Base-by-base conservation (phyloP, 2,888 invertebrate species). In the Dioctria rufipes region DNA sequence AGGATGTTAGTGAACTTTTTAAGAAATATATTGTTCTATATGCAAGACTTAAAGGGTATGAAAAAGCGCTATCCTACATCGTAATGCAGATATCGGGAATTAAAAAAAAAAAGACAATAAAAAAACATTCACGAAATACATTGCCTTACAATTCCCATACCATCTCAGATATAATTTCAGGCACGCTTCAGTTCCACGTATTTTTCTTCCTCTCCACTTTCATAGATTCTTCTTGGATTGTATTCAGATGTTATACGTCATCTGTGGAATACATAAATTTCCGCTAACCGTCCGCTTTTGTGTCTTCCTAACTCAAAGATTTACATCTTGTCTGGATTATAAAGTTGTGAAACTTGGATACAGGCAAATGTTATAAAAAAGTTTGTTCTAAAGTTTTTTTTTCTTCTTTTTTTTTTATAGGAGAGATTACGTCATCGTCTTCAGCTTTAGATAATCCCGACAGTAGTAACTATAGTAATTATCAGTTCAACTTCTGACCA, bases 361-460 rank as follows among this genome's bases (percentile, higher is more conserved):
- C 73, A 54, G 54, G 25, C 25, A n/a, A 73, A 54, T 37, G 73
- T 9, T 73, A 42, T 60, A 73, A 73, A 73, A 73, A 73, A 58
- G 42, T 71, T 71, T 73, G n/a, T 11, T 42, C 60, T n/a, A 58
- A 54, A 73, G 58, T 39, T 73, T 73, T 13, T n/a, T 4, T 8
- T 5, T 46, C 25, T 25, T 25, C 1, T 25, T 25, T 25, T 25
- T 25, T 25, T 25, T 25, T 25, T 25, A 25, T 46, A 54, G 6
- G 11, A n/a, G 54, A n/a, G 73, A 73, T 73, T 73, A 60, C 58
- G 58, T 73, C 73, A 73, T 73, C 73, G 60, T 54, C 39, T 60
- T 60, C 60, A 42, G 73, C 58, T 73, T 58, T 25, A 25, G 25
- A 25, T 25, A 25, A 25, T 25, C 25, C 25, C 25, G 42, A 3